phyloP scores from a whole-genome alignment of 2,797 vertebrate genomes.

The Benthosema pterotum region DNA sequence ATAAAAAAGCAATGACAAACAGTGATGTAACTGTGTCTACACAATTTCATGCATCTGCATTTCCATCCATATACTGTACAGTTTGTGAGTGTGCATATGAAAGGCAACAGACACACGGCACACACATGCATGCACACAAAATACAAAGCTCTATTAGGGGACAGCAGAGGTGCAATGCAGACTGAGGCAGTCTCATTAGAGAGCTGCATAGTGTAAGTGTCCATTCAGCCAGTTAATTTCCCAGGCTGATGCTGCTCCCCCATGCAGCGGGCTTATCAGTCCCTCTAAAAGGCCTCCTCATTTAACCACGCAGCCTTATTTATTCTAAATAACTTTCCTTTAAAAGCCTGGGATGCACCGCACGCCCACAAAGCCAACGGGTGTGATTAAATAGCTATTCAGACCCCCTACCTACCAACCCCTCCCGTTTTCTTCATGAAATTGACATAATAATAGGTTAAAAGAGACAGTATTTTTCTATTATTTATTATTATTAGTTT shows the following conservation, averaged over 20 bases:
- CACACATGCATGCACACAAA: constrained; percentile 10
- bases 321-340: constrained; percentile 74
- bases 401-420: constrained; percentile 22
- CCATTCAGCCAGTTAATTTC: constrained; percentile 76
- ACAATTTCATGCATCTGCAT: too few relatives aligned
- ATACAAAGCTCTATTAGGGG: constrained; percentile 18
- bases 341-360: constrained; percentile 58
- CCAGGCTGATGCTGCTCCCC: constrained; percentile 62
- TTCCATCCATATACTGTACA: constrained; percentile 10
- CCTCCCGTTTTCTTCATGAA: constrained; percentile 51
- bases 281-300: constrained; percentile 70
- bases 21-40: too few relatives aligned
- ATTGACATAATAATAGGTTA: constrained; percentile 71
- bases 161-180: constrained; percentile 12
- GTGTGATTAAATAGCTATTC: constrained; percentile 73
- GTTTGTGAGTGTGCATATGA: constrained; percentile 30
- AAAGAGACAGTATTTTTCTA: constrained; percentile 32
- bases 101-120: constrained; percentile 44
- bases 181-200: constrained; percentile 65
- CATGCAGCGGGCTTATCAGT: constrained; percentile 60
- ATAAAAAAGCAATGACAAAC: too few relatives aligned
- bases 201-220: constrained; percentile 60
- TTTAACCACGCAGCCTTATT: constrained; percentile 71
- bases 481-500: constrained; percentile 37
- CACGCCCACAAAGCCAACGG: constrained; percentile 63